phyloP scores from a whole-genome alignment of 1,140 invertebrate species.

The Drosophila virilis region DNA sequence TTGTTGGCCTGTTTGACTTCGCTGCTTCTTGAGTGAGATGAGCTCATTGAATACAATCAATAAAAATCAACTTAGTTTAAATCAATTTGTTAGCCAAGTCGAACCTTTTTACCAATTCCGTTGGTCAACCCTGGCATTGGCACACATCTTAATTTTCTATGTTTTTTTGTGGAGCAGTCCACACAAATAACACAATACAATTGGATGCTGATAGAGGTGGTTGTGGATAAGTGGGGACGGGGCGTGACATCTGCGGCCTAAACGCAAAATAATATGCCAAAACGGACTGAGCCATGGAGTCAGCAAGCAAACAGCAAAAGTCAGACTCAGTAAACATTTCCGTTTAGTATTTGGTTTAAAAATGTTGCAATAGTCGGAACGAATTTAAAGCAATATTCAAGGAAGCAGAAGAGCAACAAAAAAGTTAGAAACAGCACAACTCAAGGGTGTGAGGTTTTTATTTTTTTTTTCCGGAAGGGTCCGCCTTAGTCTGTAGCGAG shows the following conservation, averaged over 20 bases:
- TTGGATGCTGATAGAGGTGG: neutral
- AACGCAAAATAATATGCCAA: constrained; percentile 31
- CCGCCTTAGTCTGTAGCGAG: constrained; percentile 23
- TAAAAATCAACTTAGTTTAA: constrained; percentile 72
- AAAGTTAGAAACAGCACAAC: constrained; percentile 6
- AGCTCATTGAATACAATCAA: constrained; percentile 65
- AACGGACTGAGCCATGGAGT: constrained; percentile 8
- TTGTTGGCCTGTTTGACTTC: constrained; percentile 10
- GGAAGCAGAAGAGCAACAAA: constrained; percentile 17
- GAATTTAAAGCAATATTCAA: constrained; percentile 21
- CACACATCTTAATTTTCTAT: constrained; percentile 33
- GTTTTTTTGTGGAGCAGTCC: neutral
- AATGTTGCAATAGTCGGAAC: constrained; percentile 18
- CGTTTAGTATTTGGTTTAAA: constrained; percentile 32
- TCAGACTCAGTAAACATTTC: constrained; percentile 31
- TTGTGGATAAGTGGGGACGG: neutral
- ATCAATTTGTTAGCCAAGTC: constrained; percentile 59
- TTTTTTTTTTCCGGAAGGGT: neutral
- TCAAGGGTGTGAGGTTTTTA: neutral
- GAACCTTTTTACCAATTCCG: constrained; percentile 25
- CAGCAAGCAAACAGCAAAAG: constrained; percentile 16
- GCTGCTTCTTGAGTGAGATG: neutral
- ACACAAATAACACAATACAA: constrained; percentile 9
- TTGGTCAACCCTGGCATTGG: constrained; percentile 7
- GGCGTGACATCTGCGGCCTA: constrained; percentile 12